These are phyloP conservation scores for Tachypleus tridentatus DNA, from an alignment of 1,140 invertebrate genomes.

Conservation along the genomic window DNA sequence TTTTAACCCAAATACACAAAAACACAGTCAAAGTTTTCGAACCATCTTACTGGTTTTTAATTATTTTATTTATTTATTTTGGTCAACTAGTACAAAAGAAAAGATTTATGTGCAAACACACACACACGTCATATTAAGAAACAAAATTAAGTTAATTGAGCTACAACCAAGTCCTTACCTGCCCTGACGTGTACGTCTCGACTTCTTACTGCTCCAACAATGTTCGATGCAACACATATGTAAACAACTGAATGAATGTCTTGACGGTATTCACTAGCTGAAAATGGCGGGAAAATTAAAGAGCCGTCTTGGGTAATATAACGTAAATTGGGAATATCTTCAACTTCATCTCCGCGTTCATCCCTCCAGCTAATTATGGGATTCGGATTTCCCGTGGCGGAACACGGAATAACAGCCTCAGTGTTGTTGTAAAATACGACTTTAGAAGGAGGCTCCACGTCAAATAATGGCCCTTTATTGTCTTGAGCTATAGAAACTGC, in stretches of 20 bases:
- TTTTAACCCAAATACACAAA: too few species aligned
- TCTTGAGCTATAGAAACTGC: too few species aligned
- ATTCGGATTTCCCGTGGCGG: conserved; percentile 69
- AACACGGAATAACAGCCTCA: conserved; percentile 80
- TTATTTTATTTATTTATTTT: too few species aligned
- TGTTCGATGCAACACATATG: conserved; percentile 75
- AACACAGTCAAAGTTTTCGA: too few species aligned
- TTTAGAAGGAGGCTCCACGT: conserved; percentile 76
- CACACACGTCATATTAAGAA: too few species aligned
- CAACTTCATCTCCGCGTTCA: conserved; percentile 72
- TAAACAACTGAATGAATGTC: conserved; percentile 36
- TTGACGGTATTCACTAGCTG: conserved; percentile 22
- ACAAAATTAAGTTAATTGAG: too few species aligned
- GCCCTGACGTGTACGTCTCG: conserved; percentile 84
- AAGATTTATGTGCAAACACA: too few species aligned
- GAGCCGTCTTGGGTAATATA: conserved; percentile 43
- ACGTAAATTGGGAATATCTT: conserved; percentile 72
- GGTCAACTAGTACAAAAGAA: too few species aligned
- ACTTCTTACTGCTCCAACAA: conserved; percentile 77
- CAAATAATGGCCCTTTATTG: conserved; percentile 63
- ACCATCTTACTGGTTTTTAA: too few species aligned
- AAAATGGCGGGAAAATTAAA: conserved; percentile 29
- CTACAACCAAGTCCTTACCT: conserved; percentile 46
- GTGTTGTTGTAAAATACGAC: conserved; percentile 90
- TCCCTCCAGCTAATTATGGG: conserved; percentile 45